These are phyloP conservation scores for Himantopus leucocephalus DNA, from an alignment of 2,113 vertebrate species.

Conservation along the genomic window DNA sequence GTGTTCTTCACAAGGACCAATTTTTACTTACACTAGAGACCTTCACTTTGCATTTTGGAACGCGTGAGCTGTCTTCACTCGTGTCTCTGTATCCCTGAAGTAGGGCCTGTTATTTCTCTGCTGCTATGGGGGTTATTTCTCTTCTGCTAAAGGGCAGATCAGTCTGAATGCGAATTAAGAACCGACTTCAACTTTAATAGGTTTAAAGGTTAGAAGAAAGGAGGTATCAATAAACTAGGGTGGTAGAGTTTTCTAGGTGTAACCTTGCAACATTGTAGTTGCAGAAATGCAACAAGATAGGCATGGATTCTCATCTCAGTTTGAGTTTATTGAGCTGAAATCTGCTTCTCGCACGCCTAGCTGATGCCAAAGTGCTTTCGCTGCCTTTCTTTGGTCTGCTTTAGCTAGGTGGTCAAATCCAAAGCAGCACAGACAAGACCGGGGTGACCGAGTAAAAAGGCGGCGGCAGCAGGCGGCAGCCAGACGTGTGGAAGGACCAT, in stretches of 20 bases:
- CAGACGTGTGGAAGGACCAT: not conserved
- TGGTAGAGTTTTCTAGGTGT: not conserved
- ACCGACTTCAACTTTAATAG: not conserved
- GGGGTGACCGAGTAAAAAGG: not conserved
- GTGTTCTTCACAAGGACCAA: not conserved
- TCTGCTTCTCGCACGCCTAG: not conserved
- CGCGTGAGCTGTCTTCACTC: fast-evolving
- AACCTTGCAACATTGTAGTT: not conserved
- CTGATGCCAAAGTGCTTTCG: not conserved
- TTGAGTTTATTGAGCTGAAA: not conserved
- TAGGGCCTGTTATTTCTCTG: not conserved
- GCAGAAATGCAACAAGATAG: not conserved
- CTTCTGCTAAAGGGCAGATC: not conserved
- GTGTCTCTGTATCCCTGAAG: not conserved
- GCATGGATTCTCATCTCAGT: not conserved
- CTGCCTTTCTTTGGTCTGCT: not conserved
- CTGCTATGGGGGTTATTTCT: fast-evolving
- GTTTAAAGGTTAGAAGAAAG: not conserved
- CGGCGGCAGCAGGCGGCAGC: not conserved
- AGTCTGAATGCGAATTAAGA: not conserved
- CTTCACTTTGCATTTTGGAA: not conserved
- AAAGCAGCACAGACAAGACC: not conserved
- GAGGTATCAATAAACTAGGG: not conserved
- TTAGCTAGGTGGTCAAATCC: not conserved
- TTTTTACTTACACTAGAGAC: not conserved